Conservation (phyloP, 2,888 invertebrate species). For the Erpobdella octoculata region DNA sequence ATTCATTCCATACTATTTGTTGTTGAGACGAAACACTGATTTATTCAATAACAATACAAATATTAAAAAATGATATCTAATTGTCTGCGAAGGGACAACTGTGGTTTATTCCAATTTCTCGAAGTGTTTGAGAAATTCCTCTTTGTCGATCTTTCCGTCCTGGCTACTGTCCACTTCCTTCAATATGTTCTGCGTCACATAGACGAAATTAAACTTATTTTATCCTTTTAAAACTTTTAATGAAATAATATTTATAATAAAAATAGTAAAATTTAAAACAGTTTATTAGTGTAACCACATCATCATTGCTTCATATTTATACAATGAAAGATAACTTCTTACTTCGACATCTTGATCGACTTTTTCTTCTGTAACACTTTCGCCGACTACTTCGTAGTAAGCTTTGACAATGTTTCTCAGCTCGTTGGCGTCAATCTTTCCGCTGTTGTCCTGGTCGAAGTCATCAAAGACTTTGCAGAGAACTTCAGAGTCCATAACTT, state of each 20-base stretch:
- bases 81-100: no score
- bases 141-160: background rate
- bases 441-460: background rate
- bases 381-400: background rate
- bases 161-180: background rate
- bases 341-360: background rate
- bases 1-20: no score
- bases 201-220: no score
- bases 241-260: background rate
- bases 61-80: no score
- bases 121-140: background rate
- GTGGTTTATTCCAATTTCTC: no score
- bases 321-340: background rate
- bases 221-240: no score
- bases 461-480: background rate
- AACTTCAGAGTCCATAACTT: background rate
- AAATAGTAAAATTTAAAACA: background rate
- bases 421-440: background rate
- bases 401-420: background rate
- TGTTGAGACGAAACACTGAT: no score
- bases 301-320: background rate
- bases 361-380: background rate
- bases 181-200: background rate
- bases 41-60: no score
- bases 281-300: background rate